These are phyloP conservation scores for Amiota communis DNA, from an alignment of 2,888 invertebrate genomes.

Conservation along the genomic window DNA sequence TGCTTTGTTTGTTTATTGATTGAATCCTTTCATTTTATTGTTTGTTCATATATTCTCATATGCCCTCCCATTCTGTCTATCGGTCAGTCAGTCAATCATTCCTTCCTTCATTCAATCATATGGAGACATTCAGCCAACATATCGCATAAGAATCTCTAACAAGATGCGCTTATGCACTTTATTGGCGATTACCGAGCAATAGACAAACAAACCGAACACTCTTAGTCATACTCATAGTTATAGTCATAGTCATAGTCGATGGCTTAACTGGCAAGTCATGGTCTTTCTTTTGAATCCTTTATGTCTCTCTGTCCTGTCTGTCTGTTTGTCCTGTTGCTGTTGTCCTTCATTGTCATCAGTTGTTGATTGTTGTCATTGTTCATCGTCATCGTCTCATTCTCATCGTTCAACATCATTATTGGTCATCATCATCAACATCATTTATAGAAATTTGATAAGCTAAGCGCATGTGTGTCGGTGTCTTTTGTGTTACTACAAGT, in stretches of 20 bases:
- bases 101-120: too few relatives aligned
- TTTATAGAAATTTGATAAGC: conserved; percentile 67
- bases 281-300: conserved; percentile 19
- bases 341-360: conserved; percentile 16
- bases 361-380: conserved; percentile 53
- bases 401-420: conserved; percentile 14
- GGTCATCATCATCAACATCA: conserved; percentile 46
- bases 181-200: conserved; percentile 66
- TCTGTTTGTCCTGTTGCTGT: conserved; percentile 28
- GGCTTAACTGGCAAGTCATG: too few relatives aligned
- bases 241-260: conserved; percentile 26
- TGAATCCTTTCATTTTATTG: conserved; percentile 55
- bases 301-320: not conserved
- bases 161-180: conserved; percentile 65
- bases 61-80: too few relatives aligned
- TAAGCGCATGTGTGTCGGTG: conserved; percentile 47
- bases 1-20: conserved; percentile 60
- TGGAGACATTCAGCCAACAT: too few relatives aligned
- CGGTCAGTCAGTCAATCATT: too few relatives aligned
- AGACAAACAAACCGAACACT: conserved; percentile 43
- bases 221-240: conserved; percentile 55
- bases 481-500: conserved; percentile 46
- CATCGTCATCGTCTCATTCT: not conserved
- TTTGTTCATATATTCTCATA: conserved; percentile 20
- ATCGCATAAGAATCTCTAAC: conserved; percentile 34